These are phyloP conservation scores for Thunnus maccoyii DNA, from an alignment of 2,113 vertebrate genomes.

Conservation along the genomic window DNA sequence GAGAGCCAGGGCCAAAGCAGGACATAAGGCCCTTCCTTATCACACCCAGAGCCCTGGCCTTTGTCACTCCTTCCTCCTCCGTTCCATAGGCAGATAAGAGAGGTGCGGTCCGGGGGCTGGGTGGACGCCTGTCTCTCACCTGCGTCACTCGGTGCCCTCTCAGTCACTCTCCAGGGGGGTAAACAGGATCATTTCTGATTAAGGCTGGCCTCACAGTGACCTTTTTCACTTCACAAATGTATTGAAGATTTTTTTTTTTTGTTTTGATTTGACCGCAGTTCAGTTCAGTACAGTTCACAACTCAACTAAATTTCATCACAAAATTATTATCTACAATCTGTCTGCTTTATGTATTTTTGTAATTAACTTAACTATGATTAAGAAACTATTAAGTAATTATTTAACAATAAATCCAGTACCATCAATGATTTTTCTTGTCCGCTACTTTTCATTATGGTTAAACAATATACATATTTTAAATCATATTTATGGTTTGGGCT, in stretches of 20 bases:
- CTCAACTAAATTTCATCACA: not conserved
- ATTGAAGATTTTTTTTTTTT: not conserved
- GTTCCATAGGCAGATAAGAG: conserved; percentile 76
- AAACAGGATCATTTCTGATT: conserved; percentile 72
- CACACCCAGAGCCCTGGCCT: conserved; percentile 77
- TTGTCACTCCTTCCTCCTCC: conserved; percentile 78
- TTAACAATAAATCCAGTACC: not conserved
- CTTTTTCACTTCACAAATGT: conserved; percentile 33
- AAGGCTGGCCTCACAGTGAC: conserved; percentile 62
- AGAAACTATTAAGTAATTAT: not conserved
- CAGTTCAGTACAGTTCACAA: not conserved
- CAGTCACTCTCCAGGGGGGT: conserved; percentile 60
- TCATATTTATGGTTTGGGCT: not conserved
- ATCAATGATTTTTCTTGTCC: not conserved
- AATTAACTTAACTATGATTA: not conserved
- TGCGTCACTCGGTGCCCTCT: conserved; percentile 89
- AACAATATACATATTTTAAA: not conserved
- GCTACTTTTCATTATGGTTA: not conserved
- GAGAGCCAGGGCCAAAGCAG: conserved; percentile 61
- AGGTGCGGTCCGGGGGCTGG: conserved; percentile 69
- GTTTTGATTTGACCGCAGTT: not conserved
- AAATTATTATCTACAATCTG: not conserved
- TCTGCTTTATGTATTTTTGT: not conserved
- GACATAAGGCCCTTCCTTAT: conserved; percentile 78
- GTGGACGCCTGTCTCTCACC: conserved; percentile 84